A percentile compares a stretch with the other conserved stretches of the same genome.
Evolutionary conservation across 2,888 invertebrate genomes (phyloP).

Genomic region (Acanthosepion lycidas): DNA sequence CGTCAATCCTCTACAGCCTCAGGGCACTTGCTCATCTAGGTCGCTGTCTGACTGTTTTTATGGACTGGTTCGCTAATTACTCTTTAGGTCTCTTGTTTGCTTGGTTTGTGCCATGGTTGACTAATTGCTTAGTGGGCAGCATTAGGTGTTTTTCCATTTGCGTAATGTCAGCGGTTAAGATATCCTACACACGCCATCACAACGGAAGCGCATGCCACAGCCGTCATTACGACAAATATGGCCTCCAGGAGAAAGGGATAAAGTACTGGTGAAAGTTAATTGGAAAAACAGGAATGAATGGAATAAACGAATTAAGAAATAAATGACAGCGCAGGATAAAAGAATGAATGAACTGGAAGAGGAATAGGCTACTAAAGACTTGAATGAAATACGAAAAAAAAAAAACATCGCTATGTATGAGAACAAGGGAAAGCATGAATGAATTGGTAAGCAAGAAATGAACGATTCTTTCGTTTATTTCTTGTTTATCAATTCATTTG

Average conservation of each 20-base stretch:
- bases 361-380: not conserved
- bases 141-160: not conserved
- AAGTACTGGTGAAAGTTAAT: not conserved
- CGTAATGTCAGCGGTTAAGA: not conserved
- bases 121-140: not conserved
- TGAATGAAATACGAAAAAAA: not conserved
- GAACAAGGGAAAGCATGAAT: not conserved
- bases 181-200: not conserved
- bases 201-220: not conserved
- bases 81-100: not conserved
- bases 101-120: not conserved
- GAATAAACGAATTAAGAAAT: not conserved
- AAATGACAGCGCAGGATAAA: not conserved
- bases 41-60: not conserved
- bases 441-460: not conserved
- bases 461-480: not conserved
- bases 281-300: not conserved
- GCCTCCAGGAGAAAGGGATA: not conserved
- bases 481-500: not conserved
- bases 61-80: not conserved
- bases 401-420: not conserved
- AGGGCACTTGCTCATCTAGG: not conserved
- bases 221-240: constrained; percentile 21
- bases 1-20: not conserved
- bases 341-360: not conserved